Evolutionary conservation across 2,113 vertebrate species (phyloP).

Genomic region (Balaeniceps rex): DNA sequence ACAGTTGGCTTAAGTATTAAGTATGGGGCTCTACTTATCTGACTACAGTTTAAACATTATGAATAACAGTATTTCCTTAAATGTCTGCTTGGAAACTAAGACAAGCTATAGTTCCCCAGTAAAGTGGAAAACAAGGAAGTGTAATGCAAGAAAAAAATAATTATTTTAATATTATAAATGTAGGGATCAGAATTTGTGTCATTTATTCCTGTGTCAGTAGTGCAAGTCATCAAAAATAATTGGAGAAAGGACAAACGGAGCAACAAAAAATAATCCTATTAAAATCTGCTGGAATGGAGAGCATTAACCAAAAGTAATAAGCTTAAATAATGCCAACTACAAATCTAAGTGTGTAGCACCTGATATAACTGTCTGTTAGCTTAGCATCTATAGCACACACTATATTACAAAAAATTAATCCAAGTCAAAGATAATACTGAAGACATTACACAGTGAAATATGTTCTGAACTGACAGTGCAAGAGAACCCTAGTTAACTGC

Average conservation of each 20-base stretch:
- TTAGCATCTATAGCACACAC: neutral
- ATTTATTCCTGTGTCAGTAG: neutral
- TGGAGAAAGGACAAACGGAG: neutral
- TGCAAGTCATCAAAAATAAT: neutral
- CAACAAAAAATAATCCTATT: neutral
- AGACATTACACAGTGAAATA: neutral
- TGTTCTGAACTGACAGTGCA: neutral
- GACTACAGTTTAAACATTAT: neutral
- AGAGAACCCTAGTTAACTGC: neutral
- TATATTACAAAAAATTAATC: neutral
- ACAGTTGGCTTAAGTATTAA: neutral
- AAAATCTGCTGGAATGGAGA: neutral
- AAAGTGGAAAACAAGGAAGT: neutral
- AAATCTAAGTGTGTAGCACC: neutral
- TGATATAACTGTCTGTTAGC: neutral
- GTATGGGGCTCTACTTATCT: neutral
- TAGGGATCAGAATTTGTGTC: neutral
- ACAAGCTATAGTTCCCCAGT: neutral
- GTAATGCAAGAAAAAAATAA: neutral
- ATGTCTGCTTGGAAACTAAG: neutral
- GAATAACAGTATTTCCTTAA: neutral
- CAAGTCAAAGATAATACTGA: neutral
- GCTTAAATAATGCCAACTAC: neutral
- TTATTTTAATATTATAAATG: neutral
- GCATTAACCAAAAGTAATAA: neutral